phyloP scores from a whole-genome alignment of 2,888 invertebrate species.

The Cephus rjabovi region DNA sequence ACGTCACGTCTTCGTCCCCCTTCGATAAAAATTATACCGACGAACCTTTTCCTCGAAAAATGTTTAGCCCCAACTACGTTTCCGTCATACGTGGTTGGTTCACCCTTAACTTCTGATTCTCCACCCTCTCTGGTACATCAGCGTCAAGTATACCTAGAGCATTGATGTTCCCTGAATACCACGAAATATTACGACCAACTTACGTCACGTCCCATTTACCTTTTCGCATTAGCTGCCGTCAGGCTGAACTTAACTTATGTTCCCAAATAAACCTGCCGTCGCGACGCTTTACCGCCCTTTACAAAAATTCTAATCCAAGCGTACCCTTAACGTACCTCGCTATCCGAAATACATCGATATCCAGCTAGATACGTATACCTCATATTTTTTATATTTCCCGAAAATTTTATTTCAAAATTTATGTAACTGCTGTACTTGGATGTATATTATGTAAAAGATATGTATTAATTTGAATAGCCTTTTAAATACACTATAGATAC shows the following conservation, averaged over 20 bases:
- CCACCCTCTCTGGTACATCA: not conserved
- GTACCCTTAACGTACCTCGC: not conserved
- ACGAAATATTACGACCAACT: not conserved
- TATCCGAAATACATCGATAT: not conserved
- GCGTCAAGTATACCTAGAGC: not conserved
- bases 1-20: not conserved
- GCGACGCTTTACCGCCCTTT: not conserved
- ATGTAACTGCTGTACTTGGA: not conserved
- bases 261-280: not conserved
- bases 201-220: not conserved
- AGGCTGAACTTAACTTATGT: not conserved
- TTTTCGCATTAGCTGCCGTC: not conserved
- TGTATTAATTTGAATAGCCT: no score
- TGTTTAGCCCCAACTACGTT: not conserved
- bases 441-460: not conserved
- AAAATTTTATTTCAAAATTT: not conserved
- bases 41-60: not conserved
- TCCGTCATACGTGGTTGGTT: not conserved
- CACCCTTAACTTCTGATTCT: not conserved
- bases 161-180: not conserved
- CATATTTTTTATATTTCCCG: not conserved
- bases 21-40: not conserved
- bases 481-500: no score
- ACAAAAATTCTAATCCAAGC: not conserved
- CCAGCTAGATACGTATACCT: not conserved